Percentiles rank a stretch among this genome's conserved stretches.
phyloP scores from a whole-genome alignment of 2,797 vertebrate genomes.

The Sorex maritimensis region DNA sequence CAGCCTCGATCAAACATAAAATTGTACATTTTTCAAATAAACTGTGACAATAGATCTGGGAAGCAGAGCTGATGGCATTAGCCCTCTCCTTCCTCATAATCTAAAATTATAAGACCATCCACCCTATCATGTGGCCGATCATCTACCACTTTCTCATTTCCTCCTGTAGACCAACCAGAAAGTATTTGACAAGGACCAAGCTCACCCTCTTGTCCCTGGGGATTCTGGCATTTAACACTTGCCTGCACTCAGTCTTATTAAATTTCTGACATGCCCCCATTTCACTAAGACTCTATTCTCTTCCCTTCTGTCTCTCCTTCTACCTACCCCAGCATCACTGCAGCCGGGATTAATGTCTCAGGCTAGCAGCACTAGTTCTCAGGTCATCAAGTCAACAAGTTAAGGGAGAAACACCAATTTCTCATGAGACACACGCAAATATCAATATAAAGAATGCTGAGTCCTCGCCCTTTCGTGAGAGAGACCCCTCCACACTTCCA shows the following conservation, averaged over 20 bases:
- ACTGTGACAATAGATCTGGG: not conserved
- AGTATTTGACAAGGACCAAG: conserved; percentile 52
- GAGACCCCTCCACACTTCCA: not conserved
- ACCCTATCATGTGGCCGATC: not conserved
- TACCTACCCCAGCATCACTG: conserved; percentile 25
- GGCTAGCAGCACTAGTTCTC: conserved; percentile 10
- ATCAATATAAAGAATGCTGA: not conserved
- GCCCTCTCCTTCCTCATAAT: not conserved
- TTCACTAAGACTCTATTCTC: conserved; percentile 72
- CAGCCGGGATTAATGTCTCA: not conserved
- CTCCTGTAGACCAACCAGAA: conserved; percentile 4
- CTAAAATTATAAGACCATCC: not conserved
- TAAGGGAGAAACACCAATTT: not conserved
- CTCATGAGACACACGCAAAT: not conserved
- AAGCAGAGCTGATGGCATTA: not conserved
- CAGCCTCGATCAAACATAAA: conserved; percentile 39
- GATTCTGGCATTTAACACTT: conserved; percentile 45
- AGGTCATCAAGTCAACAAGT: conserved; percentile 18
- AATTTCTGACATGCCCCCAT: conserved; percentile 70
- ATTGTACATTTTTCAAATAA: conserved; percentile 36
- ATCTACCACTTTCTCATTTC: conserved; percentile 17
- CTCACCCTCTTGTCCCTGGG: not conserved
- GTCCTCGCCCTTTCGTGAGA: not conserved
- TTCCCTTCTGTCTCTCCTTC: conserved; percentile 22
- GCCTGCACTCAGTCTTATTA: conserved; percentile 75